A percentile compares a stretch with the other conserved stretches of the same genome.
These are phyloP conservation scores for Austrolebias charrua DNA, from an alignment of 2,797 vertebrate genomes.

Conservation along the genomic window DNA sequence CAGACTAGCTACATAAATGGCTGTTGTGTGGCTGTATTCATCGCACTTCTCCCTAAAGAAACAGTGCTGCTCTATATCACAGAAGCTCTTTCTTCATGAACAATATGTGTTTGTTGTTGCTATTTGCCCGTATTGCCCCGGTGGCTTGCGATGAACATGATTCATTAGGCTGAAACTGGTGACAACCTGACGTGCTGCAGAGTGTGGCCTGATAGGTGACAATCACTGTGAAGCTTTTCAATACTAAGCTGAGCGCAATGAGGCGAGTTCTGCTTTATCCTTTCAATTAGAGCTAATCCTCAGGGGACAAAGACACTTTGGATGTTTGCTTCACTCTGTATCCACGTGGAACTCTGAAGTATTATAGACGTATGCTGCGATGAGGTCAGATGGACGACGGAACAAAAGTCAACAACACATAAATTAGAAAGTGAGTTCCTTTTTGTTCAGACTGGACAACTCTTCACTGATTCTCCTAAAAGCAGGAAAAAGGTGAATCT, in stretches of 20 bases:
- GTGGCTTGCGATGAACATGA: slow-evolving; percentile 57
- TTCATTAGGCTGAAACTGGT: slow-evolving; percentile 55
- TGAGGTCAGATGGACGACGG: neutral
- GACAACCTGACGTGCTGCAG: slow-evolving; percentile 50
- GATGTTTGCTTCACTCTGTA: neutral
- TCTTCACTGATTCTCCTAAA: no score
- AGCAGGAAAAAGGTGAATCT: neutral
- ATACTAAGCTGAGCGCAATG: slow-evolving; percentile 49
- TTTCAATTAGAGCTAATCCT: slow-evolving; percentile 21
- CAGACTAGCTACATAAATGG: slow-evolving; percentile 12
- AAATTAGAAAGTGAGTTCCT: neutral
- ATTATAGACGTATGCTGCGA: neutral
- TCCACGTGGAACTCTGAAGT: neutral
- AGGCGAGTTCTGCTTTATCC: slow-evolving; percentile 27
- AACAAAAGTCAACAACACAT: neutral
- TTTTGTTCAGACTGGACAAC: no score
- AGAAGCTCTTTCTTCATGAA: slow-evolving; percentile 39
- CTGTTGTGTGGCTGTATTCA: slow-evolving; percentile 24
- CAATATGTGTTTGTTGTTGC: slow-evolving; percentile 47
- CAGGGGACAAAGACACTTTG: neutral
- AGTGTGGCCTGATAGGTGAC: slow-evolving; percentile 59
- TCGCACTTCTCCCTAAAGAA: slow-evolving; percentile 18
- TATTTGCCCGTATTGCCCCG: slow-evolving; percentile 54
- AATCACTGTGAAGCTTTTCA: slow-evolving; percentile 49
- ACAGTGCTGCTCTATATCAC: slow-evolving; percentile 16